Evolutionary conservation across 2,797 vertebrate species (phyloP).

Genomic region (Myoxocephalus aenaeus): DNA sequence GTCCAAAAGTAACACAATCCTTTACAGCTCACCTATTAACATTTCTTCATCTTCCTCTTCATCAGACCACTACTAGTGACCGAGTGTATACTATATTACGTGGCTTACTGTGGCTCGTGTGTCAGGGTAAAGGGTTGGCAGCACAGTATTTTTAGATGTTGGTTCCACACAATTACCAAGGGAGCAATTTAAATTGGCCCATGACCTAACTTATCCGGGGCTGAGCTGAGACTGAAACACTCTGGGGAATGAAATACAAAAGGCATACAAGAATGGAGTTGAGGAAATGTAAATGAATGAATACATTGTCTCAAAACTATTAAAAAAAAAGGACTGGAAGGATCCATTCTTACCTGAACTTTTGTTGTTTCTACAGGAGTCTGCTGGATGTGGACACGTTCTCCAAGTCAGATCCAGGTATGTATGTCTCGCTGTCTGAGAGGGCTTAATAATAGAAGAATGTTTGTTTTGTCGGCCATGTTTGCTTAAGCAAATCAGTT

Average conservation of each 20-base stretch:
- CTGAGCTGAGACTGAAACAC: constrained; percentile 17
- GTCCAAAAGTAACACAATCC: background rate
- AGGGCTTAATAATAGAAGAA: background rate
- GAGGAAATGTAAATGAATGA: constrained; percentile 37
- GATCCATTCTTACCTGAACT: constrained; percentile 17
- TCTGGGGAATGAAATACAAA: constrained; percentile 14
- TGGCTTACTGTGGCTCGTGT: background rate
- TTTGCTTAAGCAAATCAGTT: background rate
- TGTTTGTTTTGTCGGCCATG: too few species aligned
- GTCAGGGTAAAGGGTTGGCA: background rate
- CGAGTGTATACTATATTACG: background rate
- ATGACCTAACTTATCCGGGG: constrained; percentile 27
- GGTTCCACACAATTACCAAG: constrained; percentile 17
- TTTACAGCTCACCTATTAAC: too few species aligned
- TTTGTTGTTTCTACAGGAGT: constrained; percentile 81
- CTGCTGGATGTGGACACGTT: constrained; percentile 95
- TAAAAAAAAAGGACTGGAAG: background rate
- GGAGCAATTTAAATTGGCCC: constrained; percentile 31
- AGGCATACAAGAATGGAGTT: constrained; percentile 15
- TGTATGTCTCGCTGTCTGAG: constrained; percentile 54
- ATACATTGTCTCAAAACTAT: constrained; percentile 18
- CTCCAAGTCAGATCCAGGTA: constrained; percentile 96
- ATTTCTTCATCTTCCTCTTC: constrained; percentile 2
- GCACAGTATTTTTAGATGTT: constrained; percentile 1
- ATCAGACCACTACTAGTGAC: constrained; percentile 12